These are phyloP conservation scores for Diarsia dahlii DNA, from an alignment of 2,888 invertebrate species.

Conservation along the genomic window DNA sequence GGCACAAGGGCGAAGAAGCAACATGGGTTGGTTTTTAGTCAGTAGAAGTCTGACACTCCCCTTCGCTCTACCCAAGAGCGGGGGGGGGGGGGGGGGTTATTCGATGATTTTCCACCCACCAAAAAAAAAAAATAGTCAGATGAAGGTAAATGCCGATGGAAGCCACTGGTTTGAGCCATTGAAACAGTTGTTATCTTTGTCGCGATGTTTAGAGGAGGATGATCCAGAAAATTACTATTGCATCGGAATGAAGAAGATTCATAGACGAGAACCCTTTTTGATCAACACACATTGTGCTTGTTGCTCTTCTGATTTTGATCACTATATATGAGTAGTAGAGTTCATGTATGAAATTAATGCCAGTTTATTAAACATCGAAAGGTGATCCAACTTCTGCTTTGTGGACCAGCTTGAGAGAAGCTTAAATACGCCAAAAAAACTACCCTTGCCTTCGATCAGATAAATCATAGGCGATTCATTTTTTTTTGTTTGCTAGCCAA, in stretches of 20 bases:
- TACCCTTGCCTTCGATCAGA: neutral
- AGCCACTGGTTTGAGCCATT: neutral
- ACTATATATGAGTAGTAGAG: neutral
- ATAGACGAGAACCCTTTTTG: neutral
- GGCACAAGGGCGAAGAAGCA: no score
- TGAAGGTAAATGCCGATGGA: neutral
- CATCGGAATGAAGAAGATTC: neutral
- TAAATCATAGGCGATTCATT: neutral
- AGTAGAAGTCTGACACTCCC: no score
- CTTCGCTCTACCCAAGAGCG: no score
- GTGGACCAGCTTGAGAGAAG: neutral
- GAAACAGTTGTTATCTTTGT: neutral
- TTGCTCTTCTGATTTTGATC: neutral
- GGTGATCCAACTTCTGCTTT: neutral
- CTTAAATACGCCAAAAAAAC: neutral
- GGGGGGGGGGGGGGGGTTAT: no score
- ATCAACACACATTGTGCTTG: neutral
- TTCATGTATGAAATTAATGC: neutral
- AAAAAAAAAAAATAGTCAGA: no score
- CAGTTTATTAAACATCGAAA: constrained; percentile 2
- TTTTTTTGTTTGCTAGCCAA: neutral
- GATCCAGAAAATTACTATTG: neutral
- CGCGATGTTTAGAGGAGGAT: neutral
- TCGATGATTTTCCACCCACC: no score
- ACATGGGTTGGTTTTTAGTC: no score